Evolutionary conservation across 2,797 vertebrate genomes (phyloP), one percentile per base, ranked within the genome.

Genomic region (Columba guinea): DNA sequence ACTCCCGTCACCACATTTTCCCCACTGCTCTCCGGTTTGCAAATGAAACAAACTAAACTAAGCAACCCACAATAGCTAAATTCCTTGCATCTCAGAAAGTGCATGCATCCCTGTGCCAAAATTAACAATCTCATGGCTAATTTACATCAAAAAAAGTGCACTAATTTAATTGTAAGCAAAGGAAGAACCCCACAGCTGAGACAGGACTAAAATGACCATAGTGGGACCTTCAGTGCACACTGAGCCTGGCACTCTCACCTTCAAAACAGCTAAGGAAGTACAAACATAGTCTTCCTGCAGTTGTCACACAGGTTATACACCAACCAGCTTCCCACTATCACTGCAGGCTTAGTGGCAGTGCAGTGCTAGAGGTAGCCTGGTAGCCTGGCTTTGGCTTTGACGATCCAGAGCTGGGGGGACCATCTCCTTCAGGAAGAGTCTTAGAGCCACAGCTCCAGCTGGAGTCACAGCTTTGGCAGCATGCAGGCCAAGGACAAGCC

Each of bases 91-190:
- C 62, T 86, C 58, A 20, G 21, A 93, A 91, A 91, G 68, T 39
- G 35, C 51, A 76, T 9, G 51, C 44, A 74, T 58, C 30, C 26
- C 34, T 15, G 22, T 76, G 80, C 84, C 95, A 93, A 96, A 78
- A 26, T 49, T 95, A 96, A 94, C 60, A 92, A 86, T 84, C 49
- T 71, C 37, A 65, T 30, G n/a, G 75, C 44, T 84, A 69, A 55
- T 84, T 91, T 83, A 85, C 62, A 89, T 85, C 44, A 30, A 82
- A 95, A 88, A 88, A 93, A 84, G 56, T 59, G 16, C 52, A 81
- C 19, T 81, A 79, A 94, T 85, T 86, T 94, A 22, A 64, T 75
- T 1, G 0, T 67, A 64, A 90, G 34, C 28, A 82, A 73, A 93
- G 34, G 32, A 95, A 83, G 34, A 87, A 94, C 44, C 27, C 39